Evolutionary conservation across 1,140 invertebrate species (phyloP).

Genomic region (Zaprionus davidi): DNA sequence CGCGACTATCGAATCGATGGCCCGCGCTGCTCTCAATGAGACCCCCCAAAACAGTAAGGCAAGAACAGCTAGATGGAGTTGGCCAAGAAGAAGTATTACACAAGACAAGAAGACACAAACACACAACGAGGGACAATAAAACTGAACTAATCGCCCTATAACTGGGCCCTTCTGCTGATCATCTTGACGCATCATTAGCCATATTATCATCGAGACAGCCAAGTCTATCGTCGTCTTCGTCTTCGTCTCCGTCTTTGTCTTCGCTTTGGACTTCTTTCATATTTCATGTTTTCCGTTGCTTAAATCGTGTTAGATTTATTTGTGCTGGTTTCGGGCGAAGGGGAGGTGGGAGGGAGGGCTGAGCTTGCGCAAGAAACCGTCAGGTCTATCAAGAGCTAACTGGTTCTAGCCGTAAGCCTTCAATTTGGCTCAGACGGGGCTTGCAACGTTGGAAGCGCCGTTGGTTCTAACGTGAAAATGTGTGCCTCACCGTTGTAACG

Average conservation of each 20-base stretch:
- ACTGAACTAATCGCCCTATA: conserved; percentile 28
- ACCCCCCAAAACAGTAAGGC: conserved; percentile 21
- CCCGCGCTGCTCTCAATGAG: conserved; percentile 9
- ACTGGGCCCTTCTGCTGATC: conserved; percentile 30
- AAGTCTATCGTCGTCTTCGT: not conserved
- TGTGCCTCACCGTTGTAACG: conserved; percentile 79
- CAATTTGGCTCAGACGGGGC: conserved; percentile 64
- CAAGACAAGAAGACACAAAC: conserved; percentile 9
- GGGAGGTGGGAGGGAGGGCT: not conserved
- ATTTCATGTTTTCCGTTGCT: conserved; percentile 79
- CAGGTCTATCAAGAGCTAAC: conserved; percentile 60
- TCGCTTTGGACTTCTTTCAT: conserved; percentile 52
- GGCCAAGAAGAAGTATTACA: conserved; percentile 30
- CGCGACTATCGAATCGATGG: conserved; percentile 15
- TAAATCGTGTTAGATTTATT: conserved; percentile 81
- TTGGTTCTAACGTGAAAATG: conserved; percentile 78
- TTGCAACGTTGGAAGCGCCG: conserved; percentile 61
- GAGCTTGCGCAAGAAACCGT: conserved; percentile 63
- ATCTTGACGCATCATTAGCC: conserved; percentile 47
- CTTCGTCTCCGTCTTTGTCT: not conserved
- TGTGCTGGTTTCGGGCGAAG: conserved; percentile 42
- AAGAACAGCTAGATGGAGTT: conserved; percentile 24
- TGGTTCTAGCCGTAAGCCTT: conserved; percentile 72
- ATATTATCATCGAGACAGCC: conserved; percentile 32
- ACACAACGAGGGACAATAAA: not conserved